These are phyloP conservation scores for Syngnathus typhle DNA, from an alignment of 2,113 vertebrate species.

Conservation along the genomic window DNA sequence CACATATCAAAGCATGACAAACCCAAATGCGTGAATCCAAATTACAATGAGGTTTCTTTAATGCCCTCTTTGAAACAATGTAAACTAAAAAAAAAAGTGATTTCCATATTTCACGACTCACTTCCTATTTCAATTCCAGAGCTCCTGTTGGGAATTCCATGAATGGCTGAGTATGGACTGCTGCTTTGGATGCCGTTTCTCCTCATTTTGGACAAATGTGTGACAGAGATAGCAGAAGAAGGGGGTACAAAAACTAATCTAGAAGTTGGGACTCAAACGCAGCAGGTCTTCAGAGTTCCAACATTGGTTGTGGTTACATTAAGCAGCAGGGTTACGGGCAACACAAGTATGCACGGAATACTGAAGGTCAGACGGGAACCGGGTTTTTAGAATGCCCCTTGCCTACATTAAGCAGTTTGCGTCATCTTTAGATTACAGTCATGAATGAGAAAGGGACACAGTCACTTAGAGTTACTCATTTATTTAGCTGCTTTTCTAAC, in stretches of 20 bases:
- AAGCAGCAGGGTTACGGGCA: slow-evolving; percentile 42
- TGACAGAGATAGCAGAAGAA: slow-evolving; percentile 20
- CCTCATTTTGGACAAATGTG: slow-evolving; percentile 45
- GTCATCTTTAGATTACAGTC: slow-evolving; percentile 66
- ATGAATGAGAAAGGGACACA: slow-evolving; percentile 71
- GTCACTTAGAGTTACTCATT: slow-evolving; percentile 74
- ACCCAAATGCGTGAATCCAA: slow-evolving; percentile 23
- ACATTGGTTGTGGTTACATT: slow-evolving; percentile 45
- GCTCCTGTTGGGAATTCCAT: slow-evolving; percentile 61
- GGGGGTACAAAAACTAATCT: slow-evolving; percentile 33
- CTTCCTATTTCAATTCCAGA: slow-evolving; percentile 58
- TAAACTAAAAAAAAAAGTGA: slow-evolving; percentile 44
- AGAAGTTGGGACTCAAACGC: slow-evolving; percentile 47
- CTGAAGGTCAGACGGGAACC: slow-evolving; percentile 46
- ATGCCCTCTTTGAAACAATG: slow-evolving; percentile 39
- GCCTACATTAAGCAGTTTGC: slow-evolving; percentile 56
- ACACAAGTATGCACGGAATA: slow-evolving; percentile 33
- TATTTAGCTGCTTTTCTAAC: slow-evolving; percentile 65
- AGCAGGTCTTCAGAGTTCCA: slow-evolving; percentile 42
- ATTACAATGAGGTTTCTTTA: slow-evolving; percentile 29
- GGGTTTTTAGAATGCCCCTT: slow-evolving; percentile 32
- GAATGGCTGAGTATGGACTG: slow-evolving; percentile 60
- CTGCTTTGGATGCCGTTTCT: slow-evolving; percentile 42
- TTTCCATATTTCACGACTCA: slow-evolving; percentile 58
- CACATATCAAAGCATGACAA: slow-evolving; percentile 31